These are phyloP conservation scores for Ceramica pisi DNA, from an alignment of 2,888 invertebrate genomes.

Conservation along the genomic window DNA sequence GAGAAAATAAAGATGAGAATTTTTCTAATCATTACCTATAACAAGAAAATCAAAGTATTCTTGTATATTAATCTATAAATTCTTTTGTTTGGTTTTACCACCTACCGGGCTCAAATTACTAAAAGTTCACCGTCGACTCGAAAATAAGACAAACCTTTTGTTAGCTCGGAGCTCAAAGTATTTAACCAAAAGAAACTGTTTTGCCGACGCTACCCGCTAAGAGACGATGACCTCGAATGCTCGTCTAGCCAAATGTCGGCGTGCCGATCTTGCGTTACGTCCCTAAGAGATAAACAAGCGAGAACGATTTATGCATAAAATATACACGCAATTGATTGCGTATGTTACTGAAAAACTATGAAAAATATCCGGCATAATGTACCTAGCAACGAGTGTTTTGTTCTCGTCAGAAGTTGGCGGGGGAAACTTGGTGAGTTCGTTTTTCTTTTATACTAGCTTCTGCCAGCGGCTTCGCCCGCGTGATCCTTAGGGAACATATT, in stretches of 20 bases:
- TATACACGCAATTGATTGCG: conserved; percentile 57
- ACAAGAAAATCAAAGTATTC: background rate
- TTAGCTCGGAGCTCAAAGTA: background rate
- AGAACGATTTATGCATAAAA: conserved; percentile 61
- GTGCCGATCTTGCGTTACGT: conserved; percentile 75
- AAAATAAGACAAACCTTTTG: background rate
- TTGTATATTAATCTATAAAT: background rate
- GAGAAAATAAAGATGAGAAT: background rate
- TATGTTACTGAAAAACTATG: conserved; percentile 46
- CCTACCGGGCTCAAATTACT: background rate
- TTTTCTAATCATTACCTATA: too few relatives aligned
- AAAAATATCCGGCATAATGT: conserved; percentile 4
- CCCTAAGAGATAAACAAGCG: conserved; percentile 77
- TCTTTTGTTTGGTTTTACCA: background rate
- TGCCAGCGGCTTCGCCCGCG: too few relatives aligned
- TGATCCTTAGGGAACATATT: too few relatives aligned
- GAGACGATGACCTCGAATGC: conserved; percentile 77
- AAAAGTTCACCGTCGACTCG: background rate
- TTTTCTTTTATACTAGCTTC: conserved; percentile 8
- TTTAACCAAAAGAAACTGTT: conserved; percentile 41
- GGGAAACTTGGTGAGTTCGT: background rate
- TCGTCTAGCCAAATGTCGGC: conserved; percentile 88
- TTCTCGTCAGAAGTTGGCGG: background rate
- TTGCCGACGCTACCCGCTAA: conserved; percentile 73
- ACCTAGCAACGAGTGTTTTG: conserved; percentile 8